A percentile compares a stretch with the other conserved stretches of the same genome.
Conservation (phyloP, 2,113 vertebrate species). For the Aleadryas rufinucha region DNA sequence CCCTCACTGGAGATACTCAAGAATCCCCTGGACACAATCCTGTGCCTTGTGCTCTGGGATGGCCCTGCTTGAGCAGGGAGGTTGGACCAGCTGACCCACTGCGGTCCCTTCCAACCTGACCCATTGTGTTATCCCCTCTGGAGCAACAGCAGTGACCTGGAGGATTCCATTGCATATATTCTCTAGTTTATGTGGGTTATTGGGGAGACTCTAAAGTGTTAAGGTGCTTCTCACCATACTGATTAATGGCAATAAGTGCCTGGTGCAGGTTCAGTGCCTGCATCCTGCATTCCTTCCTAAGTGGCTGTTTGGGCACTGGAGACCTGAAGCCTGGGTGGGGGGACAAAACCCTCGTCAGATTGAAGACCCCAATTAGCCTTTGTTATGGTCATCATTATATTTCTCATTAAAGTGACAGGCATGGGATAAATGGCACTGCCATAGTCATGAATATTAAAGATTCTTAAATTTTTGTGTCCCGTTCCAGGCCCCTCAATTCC, state of each 20-base stretch:
- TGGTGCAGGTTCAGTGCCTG: fast-evolving
- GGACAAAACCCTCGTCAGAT: not conserved
- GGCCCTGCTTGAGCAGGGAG: not conserved
- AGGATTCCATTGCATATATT: not conserved
- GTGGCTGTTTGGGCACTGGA: not conserved
- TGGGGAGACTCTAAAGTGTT: too few species aligned
- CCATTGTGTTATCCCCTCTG: fast-evolving
- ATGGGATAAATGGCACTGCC: not conserved
- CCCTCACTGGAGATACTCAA: fast-evolving
- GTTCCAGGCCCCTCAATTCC: not conserved
- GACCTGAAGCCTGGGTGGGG: fast-evolving
- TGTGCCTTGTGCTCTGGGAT: not conserved
- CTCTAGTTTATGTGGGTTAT: not conserved
- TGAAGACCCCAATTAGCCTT: not conserved
- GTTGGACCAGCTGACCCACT: not conserved
- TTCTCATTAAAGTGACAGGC: not conserved
- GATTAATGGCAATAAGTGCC: too few species aligned
- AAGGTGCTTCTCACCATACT: not conserved
- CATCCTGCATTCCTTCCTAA: fast-evolving
- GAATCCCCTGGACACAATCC: not conserved
- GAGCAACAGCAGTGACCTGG: not conserved
- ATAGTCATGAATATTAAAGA: not conserved
- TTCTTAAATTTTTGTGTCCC: not conserved
- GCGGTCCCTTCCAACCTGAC: not conserved
- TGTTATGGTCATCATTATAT: not conserved